phyloP scores from a whole-genome alignment of 1,140 invertebrate genomes.

The Hesperophylax magnus region DNA sequence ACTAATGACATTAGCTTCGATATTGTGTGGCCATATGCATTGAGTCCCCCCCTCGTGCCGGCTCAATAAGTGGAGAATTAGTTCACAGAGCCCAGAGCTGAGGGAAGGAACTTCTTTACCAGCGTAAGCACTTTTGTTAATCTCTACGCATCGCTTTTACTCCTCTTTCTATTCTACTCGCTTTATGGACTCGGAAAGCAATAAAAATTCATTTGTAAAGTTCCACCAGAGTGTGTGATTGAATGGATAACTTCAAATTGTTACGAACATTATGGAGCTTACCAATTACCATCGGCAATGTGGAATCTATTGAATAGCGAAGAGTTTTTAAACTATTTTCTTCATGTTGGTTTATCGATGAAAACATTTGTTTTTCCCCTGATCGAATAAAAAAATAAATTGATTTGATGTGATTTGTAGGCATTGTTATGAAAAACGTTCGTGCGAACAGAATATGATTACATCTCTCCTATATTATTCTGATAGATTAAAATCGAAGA shows the following conservation, averaged over 20 bases:
- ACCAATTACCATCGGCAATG: too few relatives aligned
- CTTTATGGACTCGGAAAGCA: slow-evolving; percentile 12
- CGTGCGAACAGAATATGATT: background rate
- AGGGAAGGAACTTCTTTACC: slow-evolving; percentile 31
- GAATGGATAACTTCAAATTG: slow-evolving; percentile 38
- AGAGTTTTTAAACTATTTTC: too few relatives aligned
- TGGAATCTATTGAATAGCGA: too few relatives aligned
- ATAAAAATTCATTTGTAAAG: slow-evolving; percentile 47
- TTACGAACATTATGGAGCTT: background rate
- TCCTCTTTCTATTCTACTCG: background rate
- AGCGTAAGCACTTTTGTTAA: slow-evolving; percentile 50
- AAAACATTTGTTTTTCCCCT: too few relatives aligned
- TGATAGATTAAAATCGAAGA: background rate
- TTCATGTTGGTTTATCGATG: too few relatives aligned
- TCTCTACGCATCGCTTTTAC: slow-evolving; percentile 25
- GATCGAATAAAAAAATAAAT: too few relatives aligned
- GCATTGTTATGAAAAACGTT: background rate
- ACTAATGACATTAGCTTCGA: slow-evolving; percentile 47
- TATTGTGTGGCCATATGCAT: slow-evolving; percentile 52
- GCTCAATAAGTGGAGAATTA: slow-evolving; percentile 49
- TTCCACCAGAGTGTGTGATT: slow-evolving; percentile 35
- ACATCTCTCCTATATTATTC: background rate
- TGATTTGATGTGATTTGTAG: too few relatives aligned
- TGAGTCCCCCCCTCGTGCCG: slow-evolving; percentile 1
- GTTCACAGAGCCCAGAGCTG: slow-evolving; percentile 12